Evolutionary conservation across 2,888 invertebrate species (phyloP).

Genomic region (Drosophila differens): DNA sequence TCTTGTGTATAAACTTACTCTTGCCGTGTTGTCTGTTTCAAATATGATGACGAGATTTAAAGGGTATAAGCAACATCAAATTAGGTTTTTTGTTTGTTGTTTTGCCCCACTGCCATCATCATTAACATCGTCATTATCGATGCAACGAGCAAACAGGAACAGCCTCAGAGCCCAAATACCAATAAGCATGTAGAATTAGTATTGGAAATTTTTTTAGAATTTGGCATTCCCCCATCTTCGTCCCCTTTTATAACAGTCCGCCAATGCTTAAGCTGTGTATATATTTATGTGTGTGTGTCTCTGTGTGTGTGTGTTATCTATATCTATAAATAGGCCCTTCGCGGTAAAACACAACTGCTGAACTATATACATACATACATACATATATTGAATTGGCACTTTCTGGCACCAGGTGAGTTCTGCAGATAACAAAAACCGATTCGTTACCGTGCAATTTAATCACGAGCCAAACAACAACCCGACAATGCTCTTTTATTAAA

Average conservation of each 20-base stretch:
- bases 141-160: constrained; percentile 9
- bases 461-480: constrained; percentile 44
- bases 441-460: constrained; percentile 48
- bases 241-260: neutral
- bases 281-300: neutral
- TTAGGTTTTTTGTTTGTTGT: neutral
- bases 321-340: constrained; percentile 47
- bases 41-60: neutral
- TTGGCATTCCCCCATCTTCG: neutral
- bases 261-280: neutral
- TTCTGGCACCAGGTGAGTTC: constrained; percentile 39
- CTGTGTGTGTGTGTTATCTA: constrained; percentile 34
- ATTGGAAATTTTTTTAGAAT: constrained; percentile 8
- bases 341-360: constrained; percentile 20
- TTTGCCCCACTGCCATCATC: constrained; percentile 44
- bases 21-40: neutral
- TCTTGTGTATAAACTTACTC: neutral
- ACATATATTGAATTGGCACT: constrained; percentile 40
- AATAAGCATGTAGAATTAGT: neutral
- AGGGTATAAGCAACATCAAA: neutral
- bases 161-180: constrained; percentile 4
- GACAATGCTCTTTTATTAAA: neutral
- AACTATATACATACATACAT: constrained; percentile 28
- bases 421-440: constrained; percentile 38
- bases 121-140: constrained; percentile 69